These are phyloP conservation scores for Hirudinaria manillensis DNA, from an alignment of 2,888 invertebrate genomes.

Conservation along the genomic window DNA sequence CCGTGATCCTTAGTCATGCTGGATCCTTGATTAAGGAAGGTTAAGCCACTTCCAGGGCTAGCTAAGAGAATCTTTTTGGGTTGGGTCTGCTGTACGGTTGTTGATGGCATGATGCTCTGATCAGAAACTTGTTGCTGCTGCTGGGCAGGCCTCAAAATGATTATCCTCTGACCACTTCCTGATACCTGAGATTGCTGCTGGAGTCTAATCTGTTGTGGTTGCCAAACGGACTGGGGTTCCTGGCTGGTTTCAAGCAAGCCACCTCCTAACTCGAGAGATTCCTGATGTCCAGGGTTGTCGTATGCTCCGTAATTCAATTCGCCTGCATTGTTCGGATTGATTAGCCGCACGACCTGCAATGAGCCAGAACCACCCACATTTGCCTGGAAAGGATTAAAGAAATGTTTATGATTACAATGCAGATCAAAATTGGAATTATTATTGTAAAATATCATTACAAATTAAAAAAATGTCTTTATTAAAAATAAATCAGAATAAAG, in stretches of 20 bases:
- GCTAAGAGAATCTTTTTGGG: slow-evolving; percentile 21
- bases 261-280: background rate
- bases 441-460: background rate
- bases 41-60: background rate
- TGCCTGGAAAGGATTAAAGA: slow-evolving; percentile 4
- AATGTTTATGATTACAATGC: background rate
- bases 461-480: background rate
- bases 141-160: slow-evolving; percentile 22
- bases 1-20: background rate
- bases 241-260: slow-evolving; percentile 9
- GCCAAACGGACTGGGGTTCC: slow-evolving; percentile 15
- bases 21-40: background rate
- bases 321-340: slow-evolving; percentile 14
- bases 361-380: slow-evolving; percentile 21
- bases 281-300: slow-evolving; percentile 9
- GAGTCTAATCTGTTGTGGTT: slow-evolving; percentile 15
- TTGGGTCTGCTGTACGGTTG: background rate
- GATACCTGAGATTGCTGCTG: slow-evolving; percentile 12
- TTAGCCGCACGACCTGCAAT: slow-evolving; percentile 24
- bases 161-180: slow-evolving; percentile 21
- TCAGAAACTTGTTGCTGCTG: slow-evolving; percentile 15
- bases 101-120: background rate
- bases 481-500: background rate
- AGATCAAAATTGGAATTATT: background rate
- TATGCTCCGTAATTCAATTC: background rate